phyloP scores from a whole-genome alignment of 2,888 invertebrate species.

The Dryadula phaetusa region DNA sequence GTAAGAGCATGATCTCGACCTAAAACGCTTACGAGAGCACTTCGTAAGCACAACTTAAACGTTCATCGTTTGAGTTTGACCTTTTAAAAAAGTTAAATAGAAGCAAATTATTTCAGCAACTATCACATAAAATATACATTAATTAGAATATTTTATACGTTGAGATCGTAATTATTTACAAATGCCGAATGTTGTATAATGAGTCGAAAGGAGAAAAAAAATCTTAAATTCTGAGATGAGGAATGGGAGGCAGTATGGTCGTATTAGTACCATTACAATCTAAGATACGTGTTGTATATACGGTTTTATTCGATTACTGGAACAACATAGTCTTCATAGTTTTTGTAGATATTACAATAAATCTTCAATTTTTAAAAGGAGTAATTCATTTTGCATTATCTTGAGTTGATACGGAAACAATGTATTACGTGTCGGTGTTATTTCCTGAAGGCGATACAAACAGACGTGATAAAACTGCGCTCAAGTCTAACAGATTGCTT shows the following conservation, averaged over 20 bases:
- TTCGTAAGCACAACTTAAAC: conserved; percentile 5
- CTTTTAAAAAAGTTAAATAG: conserved; percentile 13
- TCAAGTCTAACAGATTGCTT: conserved; percentile 30
- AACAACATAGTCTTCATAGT: no score
- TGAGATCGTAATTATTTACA: no score
- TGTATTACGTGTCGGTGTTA: conserved; percentile 39
- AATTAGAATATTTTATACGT: no score
- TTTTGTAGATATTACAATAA: background rate
- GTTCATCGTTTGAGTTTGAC: conserved; percentile 4
- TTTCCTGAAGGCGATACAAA: conserved; percentile 43
- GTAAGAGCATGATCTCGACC: conserved; percentile 17
- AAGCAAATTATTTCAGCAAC: background rate
- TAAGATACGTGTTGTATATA: no score
- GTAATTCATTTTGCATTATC: conserved; percentile 33
- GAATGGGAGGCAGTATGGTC: no score
- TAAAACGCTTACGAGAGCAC: conserved; percentile 18
- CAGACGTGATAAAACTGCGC: conserved; percentile 43
- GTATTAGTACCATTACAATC: no score
- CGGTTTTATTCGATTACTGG: no score
- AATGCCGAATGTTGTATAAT: no score
- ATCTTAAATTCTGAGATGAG: no score
- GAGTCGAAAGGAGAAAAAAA: no score
- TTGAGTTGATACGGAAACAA: conserved; percentile 41
- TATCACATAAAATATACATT: background rate
- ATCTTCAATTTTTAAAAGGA: background rate